Evolutionary conservation across 2,888 invertebrate genomes (phyloP).

Genomic region (Conistra vaccinii): DNA sequence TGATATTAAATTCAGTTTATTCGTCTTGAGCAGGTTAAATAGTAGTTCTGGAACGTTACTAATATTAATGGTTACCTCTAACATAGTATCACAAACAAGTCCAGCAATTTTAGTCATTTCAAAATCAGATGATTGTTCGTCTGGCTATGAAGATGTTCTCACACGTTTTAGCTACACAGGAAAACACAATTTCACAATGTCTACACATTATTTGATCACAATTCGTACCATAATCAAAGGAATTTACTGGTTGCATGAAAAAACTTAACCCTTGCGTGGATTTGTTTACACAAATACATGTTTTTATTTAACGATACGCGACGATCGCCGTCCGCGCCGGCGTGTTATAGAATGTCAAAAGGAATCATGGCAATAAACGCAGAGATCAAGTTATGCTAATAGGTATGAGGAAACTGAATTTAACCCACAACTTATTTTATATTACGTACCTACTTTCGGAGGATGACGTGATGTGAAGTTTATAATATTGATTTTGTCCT

Average conservation of each 20-base stretch:
- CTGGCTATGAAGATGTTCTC: neutral
- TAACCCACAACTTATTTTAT: neutral
- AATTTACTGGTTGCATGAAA: neutral
- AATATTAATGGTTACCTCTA: no score
- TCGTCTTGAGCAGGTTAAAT: no score
- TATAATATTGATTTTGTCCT: neutral
- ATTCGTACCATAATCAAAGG: constrained; percentile 15
- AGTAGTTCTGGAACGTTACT: no score
- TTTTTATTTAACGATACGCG: neutral
- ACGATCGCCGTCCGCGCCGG: neutral
- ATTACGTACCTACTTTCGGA: no score
- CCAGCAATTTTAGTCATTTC: neutral
- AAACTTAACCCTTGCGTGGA: neutral
- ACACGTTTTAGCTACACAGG: neutral
- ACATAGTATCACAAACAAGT: neutral
- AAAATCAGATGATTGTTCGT: neutral
- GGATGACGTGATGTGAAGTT: neutral
- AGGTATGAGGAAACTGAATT: neutral
- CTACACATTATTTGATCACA: neutral
- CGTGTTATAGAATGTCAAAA: neutral
- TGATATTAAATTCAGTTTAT: no score
- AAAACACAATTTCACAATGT: neutral
- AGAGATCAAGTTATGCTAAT: neutral
- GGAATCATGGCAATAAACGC: neutral
- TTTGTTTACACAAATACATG: neutral